Evolutionary conservation across 2,797 vertebrate genomes (phyloP), one percentile per base, ranked within the genome.

Genomic region (Benthosema pterotum): DNA sequence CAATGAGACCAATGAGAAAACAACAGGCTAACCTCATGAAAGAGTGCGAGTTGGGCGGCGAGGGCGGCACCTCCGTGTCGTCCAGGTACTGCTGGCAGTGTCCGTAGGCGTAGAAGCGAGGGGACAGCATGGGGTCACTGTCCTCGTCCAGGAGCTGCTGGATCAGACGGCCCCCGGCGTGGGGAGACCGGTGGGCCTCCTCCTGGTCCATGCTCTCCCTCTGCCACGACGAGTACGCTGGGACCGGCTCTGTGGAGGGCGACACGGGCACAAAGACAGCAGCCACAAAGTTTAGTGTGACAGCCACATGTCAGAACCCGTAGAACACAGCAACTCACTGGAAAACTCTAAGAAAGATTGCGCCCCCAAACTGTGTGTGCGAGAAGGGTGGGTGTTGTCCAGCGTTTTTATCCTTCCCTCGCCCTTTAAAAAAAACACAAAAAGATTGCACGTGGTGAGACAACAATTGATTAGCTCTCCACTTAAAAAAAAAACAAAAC

Each of bases 1-100:
- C n/a, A n/a, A n/a, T n/a, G n/a, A n/a, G n/a, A n/a, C n/a, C n/a
- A n/a, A n/a, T 8, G 32, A 38, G 32, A 2, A 38, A n/a, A n/a
- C n/a, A n/a, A 38, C 0, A n/a, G 3, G 2, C 72, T 71, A 78
- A 99, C 98, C 97, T 98, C 92, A 95, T 91, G 72, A 99, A 99
- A 0, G 97, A 96, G 82, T 98, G 96, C 1, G 95, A 91, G 28
- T 98, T 95, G 6, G 98, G 98, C 4, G 98, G 97, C 0, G 98
- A 99, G 16, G 98, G 98, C 46, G 98, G 97, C 76, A 98, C 97
- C 88, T 99, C 98, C 0, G 98, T 94, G 85, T 99, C 98, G 9
- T 98, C 96, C 83, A 98, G 91, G 81, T 98, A 98, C 83, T 97
- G 97, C 16, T 96, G 93, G 68, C 95, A 92, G 47, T 98, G 95